These are phyloP conservation scores for Rhabdophis nuchalis DNA, from an alignment of 2,797 vertebrate genomes.

Conservation along the genomic window DNA sequence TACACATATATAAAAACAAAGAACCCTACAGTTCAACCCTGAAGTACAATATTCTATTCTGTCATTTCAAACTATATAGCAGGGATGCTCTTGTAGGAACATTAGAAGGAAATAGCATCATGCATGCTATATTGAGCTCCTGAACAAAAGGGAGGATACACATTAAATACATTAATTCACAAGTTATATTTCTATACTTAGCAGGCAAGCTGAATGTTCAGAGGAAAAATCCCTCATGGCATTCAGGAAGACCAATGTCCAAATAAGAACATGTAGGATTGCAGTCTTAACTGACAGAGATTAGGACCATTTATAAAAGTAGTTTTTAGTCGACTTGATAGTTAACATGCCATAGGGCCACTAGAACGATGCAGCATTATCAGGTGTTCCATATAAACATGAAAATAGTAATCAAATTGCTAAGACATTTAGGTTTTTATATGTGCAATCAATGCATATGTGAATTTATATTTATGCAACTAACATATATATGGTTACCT, in stretches of 20 bases:
- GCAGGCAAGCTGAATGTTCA: background rate
- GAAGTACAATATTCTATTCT: background rate
- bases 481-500: background rate
- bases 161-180: background rate
- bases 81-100: background rate
- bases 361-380: background rate
- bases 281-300: background rate
- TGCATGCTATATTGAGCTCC: background rate
- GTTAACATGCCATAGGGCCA: too few species aligned
- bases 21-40: background rate
- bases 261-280: background rate
- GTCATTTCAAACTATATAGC: background rate
- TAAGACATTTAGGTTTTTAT: too few species aligned
- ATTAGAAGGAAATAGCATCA: background rate
- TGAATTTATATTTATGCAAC: background rate
- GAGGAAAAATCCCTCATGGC: background rate
- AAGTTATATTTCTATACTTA: background rate
- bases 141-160: background rate
- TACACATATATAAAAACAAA: too few species aligned
- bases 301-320: background rate
- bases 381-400: background rate
- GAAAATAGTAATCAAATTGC: background rate
- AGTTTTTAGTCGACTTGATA: constrained; percentile 13
- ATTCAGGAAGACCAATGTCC: background rate
- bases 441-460: background rate